Evolutionary conservation across 2,113 vertebrate species (phyloP), one percentile per base, ranked within the genome.

Genomic region (Emydocephalus ijimae): DNA sequence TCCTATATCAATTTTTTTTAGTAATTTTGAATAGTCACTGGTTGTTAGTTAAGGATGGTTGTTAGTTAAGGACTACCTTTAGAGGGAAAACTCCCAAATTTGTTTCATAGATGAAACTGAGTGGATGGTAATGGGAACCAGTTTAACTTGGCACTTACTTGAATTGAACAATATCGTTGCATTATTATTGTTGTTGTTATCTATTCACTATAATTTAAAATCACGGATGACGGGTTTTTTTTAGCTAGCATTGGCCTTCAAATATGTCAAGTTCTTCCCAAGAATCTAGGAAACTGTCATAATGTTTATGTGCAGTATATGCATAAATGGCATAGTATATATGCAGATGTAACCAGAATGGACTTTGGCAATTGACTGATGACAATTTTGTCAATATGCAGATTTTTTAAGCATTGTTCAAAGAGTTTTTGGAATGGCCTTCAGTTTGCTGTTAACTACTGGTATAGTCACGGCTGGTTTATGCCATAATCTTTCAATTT

Each of bases 81-180:
- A 93, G 87, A 89, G 3, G 55, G 92, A 90, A 85, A 85, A 95
- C 92, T 93, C 0, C 0, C 94, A 69, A 95, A 95, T 93, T 57
- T 85, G 34, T 45, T 24, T 26, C 24, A 12, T 85, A 50, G 6
- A 15, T 86, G 85, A n/a, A 86, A 89, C 21, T 61, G 29, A 86
- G 55, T 59, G 29, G 26, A 0, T 64, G 26, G 11, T 10, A n/a
- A 59, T 6, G 4, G 81, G 57, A 91, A 24, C 54, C 39, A 57
- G 81, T 29, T 86, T 57, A 86, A 57, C 90, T 26, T 91, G 14
- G 24, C 18, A 86, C 4, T 81, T 85, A 15, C 54, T 57, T 86
- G 18, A 45, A 57, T 86, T 14, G 74, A 39, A 56, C 20, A 20
- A 29, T 64, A 0, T 54, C 18, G 43, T 26, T 54, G 48, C 48